These are phyloP conservation scores for Dermatophagoides farinae DNA, from an alignment of 1,140 invertebrate species.

Conservation along the genomic window DNA sequence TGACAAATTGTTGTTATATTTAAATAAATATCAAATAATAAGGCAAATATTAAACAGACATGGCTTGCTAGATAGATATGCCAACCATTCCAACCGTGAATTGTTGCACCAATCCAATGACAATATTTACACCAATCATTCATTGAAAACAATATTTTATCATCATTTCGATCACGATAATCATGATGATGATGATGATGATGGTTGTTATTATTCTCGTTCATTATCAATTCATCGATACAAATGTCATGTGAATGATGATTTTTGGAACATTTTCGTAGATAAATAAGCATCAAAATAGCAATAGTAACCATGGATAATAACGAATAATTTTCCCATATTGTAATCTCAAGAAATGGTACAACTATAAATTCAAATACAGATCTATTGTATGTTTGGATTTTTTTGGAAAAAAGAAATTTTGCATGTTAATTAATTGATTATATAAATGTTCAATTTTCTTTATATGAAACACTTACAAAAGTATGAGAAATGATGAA, in stretches of 20 bases:
- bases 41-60: background rate
- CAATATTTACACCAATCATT: background rate
- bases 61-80: background rate
- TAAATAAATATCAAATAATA: constrained; percentile 6
- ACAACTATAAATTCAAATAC: constrained; percentile 4
- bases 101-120: background rate
- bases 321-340: background rate
- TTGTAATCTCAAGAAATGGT: constrained; percentile 4
- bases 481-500: background rate
- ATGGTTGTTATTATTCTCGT: too few species aligned
- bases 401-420: background rate
- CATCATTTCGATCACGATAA: background rate
- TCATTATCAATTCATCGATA: too few species aligned
- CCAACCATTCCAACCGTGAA: background rate
- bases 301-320: background rate
- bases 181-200: too few species aligned
- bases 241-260: too few species aligned
- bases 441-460: background rate
- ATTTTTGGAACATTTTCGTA: background rate
- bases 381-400: too few species aligned
- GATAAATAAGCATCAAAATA: background rate
- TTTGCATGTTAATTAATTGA: background rate
- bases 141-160: background rate
- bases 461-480: too few species aligned
- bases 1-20: constrained; percentile 12